A percentile compares a stretch with the other conserved stretches of the same genome.
phyloP scores from a whole-genome alignment of 2,113 vertebrate genomes.

The Spizaetus ornatus region DNA sequence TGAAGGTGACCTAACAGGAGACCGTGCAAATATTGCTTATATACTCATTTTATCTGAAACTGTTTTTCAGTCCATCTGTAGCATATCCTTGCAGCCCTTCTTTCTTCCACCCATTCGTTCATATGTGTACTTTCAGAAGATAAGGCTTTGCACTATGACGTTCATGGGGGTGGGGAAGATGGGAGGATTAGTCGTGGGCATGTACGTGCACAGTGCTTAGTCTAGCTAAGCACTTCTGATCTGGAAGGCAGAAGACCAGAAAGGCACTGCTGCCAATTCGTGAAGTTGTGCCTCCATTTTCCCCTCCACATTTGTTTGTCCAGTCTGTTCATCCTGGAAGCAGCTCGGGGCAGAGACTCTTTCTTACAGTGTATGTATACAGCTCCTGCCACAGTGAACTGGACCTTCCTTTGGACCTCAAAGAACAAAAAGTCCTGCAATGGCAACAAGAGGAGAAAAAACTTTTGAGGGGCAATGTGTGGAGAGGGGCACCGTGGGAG shows the following conservation, averaged over 20 bases:
- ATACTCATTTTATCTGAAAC: neutral
- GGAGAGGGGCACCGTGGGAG: accelerated
- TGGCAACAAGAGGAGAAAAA: neutral
- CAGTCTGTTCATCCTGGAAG: neutral
- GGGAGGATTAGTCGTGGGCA: neutral
- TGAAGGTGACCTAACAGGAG: neutral
- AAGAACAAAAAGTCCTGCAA: neutral
- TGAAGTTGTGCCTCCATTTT: neutral
- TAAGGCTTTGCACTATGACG: neutral
- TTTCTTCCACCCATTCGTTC: neutral
- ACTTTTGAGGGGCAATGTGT: accelerated
- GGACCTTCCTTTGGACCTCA: neutral
- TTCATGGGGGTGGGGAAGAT: neutral
- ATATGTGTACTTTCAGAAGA: neutral
- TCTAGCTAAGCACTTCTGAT: neutral
- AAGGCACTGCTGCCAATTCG: neutral
- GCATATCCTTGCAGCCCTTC: neutral
- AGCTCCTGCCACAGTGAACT: neutral
- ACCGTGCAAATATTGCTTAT: neutral
- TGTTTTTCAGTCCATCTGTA: neutral
- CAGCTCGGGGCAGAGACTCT: neutral
- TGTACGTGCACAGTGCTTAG: neutral
- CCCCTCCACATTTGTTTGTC: neutral
- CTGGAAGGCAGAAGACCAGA: neutral
- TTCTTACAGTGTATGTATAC: neutral